These are phyloP conservation scores for Chromoteleia sp. DNA, from an alignment of 2,888 invertebrate genomes.

Conservation along the genomic window DNA sequence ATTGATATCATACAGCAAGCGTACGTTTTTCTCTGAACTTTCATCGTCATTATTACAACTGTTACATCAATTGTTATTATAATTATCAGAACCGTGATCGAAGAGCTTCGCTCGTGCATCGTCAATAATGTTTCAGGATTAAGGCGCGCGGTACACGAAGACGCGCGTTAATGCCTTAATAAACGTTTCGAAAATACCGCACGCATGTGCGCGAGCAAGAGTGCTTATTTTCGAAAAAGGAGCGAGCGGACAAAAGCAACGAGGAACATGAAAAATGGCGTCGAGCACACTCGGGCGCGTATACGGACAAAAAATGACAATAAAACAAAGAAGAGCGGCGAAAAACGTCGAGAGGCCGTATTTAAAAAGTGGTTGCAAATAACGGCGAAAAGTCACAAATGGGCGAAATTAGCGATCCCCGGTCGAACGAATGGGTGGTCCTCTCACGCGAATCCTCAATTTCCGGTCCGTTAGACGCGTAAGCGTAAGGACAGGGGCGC, in stretches of 20 bases:
- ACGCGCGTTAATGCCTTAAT: conserved; percentile 20
- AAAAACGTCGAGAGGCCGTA: background rate
- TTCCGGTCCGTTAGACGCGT: conserved; percentile 68
- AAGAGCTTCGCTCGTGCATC: background rate
- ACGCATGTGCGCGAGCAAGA: conserved; percentile 17
- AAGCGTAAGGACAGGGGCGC: conserved; percentile 36
- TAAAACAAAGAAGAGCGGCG: background rate
- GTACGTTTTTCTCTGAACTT: conserved; percentile 36
- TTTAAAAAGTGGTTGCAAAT: conserved; percentile 46
- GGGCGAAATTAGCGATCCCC: conserved; percentile 46
- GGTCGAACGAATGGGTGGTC: conserved; percentile 62
- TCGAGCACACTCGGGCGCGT: background rate
- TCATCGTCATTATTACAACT: conserved; percentile 37
- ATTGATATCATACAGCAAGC: background rate
- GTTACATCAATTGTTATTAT: conserved; percentile 22
- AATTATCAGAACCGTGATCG: conserved; percentile 25
- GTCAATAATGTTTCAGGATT: background rate
- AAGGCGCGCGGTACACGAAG: background rate
- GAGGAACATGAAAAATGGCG: background rate
- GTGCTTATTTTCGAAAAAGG: conserved; percentile 7
- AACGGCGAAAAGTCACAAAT: conserved; percentile 58
- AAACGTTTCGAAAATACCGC: conserved; percentile 19
- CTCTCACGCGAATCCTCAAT: conserved; percentile 67
- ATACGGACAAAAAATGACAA: conserved; percentile 1
- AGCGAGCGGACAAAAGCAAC: too few species aligned